Evolutionary conservation across 2,888 invertebrate genomes (phyloP).

Genomic region (Mongoloraphidia duomilia): DNA sequence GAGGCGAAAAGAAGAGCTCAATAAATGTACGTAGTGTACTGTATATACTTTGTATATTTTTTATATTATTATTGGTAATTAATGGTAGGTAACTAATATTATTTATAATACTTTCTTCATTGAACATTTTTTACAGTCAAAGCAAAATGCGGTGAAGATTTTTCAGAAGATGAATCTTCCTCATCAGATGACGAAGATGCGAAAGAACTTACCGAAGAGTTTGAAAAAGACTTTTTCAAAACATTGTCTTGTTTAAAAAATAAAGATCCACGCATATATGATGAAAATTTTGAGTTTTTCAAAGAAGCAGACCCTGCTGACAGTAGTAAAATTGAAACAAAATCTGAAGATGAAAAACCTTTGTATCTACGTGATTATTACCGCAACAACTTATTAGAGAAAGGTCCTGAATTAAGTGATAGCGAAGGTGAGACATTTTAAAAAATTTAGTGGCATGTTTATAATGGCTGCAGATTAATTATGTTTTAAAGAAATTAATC

Average conservation of each 20-base stretch:
- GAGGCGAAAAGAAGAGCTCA: constrained; percentile 73
- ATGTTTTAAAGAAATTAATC: not conserved
- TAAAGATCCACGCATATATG: constrained; percentile 81
- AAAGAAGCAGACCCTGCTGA: constrained; percentile 28
- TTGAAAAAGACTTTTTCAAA: constrained; percentile 78
- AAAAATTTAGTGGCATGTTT: no score
- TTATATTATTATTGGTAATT: no score
- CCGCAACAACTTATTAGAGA: constrained; percentile 54
- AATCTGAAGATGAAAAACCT: constrained; percentile 36
- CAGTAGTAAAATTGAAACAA: constrained; percentile 20
- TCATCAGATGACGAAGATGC: constrained; percentile 52
- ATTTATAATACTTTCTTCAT: not conserved
- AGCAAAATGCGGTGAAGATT: constrained; percentile 54
- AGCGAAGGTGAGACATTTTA: constrained; percentile 20
- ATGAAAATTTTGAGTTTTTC: constrained; percentile 60
- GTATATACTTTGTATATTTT: not conserved
- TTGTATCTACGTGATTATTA: constrained; percentile 68
- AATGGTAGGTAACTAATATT: no score
- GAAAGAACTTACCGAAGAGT: constrained; percentile 42
- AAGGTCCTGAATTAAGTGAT: constrained; percentile 28
- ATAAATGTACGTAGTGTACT: constrained; percentile 46
- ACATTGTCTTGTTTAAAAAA: constrained; percentile 73
- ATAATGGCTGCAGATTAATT: no score
- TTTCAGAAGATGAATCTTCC: constrained; percentile 34
- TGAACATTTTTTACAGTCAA: constrained; percentile 40